phyloP scores from a whole-genome alignment of 2,888 invertebrate genomes.

The Macaria notata region DNA sequence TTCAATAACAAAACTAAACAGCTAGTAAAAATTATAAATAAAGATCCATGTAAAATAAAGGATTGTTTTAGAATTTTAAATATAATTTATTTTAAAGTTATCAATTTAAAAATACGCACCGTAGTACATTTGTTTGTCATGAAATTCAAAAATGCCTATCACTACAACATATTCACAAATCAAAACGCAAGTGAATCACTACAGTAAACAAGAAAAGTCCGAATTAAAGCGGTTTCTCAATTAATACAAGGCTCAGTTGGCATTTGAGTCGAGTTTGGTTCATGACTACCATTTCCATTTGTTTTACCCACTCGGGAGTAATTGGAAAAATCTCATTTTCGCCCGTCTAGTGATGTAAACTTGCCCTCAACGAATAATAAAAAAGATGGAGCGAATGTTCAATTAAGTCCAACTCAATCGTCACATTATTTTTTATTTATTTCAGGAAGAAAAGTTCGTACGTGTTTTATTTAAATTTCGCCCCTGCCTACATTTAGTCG shows the following conservation, averaged over 20 bases:
- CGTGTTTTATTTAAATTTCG: no score
- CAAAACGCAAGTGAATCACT: no score
- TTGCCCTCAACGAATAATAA: constrained; percentile 46
- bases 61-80: no score
- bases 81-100: no score
- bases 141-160: background rate
- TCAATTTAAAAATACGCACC: no score
- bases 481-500: no score
- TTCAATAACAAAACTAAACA: no score
- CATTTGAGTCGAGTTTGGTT: constrained; percentile 37
- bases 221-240: constrained; percentile 34
- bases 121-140: no score
- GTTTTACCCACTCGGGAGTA: constrained; percentile 54
- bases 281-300: constrained; percentile 50
- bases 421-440: background rate
- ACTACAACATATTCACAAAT: no score
- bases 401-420: constrained; percentile 4
- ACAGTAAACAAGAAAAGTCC: constrained; percentile 5
- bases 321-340: constrained; percentile 72
- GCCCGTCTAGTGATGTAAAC: constrained; percentile 56
- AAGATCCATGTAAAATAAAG: no score
- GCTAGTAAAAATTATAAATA: no score
- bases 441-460: background rate
- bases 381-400: constrained; percentile 13
- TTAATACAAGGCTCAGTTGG: constrained; percentile 43